A percentile compares a stretch with the other conserved stretches of the same genome.
These are phyloP conservation scores for Semicossyphus pulcher DNA, from an alignment of 2,113 vertebrate species.

Conservation along the genomic window DNA sequence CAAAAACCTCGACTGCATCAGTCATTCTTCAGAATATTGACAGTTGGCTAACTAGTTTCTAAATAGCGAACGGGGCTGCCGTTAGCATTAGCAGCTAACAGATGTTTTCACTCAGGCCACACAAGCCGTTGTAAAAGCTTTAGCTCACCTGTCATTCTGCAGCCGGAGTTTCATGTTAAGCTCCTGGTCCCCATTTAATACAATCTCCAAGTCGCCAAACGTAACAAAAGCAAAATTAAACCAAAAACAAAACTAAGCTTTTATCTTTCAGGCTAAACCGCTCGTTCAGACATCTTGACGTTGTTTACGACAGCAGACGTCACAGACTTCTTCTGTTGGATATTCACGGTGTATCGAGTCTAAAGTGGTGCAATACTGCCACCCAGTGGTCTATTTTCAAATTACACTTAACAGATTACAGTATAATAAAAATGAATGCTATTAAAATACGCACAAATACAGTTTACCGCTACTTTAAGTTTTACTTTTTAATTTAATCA, in stretches of 20 bases:
- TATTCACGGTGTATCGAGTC: neutral
- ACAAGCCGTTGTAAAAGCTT: neutral
- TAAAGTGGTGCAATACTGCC: neutral
- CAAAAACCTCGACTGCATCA: too few relatives aligned
- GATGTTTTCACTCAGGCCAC: slow-evolving; percentile 9
- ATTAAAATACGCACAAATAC: too few relatives aligned
- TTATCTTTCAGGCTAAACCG: slow-evolving; percentile 47
- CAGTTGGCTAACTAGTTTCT: neutral
- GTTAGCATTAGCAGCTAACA: slow-evolving; percentile 64
- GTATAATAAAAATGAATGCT: too few relatives aligned
- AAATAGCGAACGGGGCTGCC: neutral
- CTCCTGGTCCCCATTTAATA: slow-evolving; percentile 69
- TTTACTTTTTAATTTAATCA: too few relatives aligned
- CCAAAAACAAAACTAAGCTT: slow-evolving; percentile 49
- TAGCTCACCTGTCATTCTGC: slow-evolving; percentile 85
- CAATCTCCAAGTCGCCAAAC: slow-evolving; percentile 18
- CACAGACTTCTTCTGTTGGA: slow-evolving; percentile 39
- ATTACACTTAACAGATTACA: neutral
- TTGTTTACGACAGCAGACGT: slow-evolving; percentile 48
- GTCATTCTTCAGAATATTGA: neutral
- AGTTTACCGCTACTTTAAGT: too few relatives aligned
- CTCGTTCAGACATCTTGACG: slow-evolving; percentile 62
- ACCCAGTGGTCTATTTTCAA: slow-evolving; percentile 1
- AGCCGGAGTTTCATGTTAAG: slow-evolving; percentile 83
- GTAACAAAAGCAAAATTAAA: slow-evolving; percentile 63